Conservation (phyloP, 1,140 invertebrate genomes). For the Diabrotica virgifera region DNA sequence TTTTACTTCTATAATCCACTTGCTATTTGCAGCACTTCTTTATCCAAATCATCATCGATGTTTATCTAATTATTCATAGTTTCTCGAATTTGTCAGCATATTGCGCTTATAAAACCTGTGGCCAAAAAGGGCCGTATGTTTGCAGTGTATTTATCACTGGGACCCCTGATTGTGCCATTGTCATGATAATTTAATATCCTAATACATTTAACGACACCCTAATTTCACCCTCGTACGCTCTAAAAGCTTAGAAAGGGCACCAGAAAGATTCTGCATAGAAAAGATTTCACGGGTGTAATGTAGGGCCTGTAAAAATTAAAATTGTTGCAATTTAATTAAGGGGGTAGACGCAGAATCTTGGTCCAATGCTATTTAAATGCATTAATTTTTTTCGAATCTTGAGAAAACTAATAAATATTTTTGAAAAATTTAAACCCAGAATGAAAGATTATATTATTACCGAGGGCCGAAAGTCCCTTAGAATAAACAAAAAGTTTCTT, state of each 20-base stretch:
- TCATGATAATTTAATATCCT: conserved; percentile 52
- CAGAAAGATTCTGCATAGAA: neutral
- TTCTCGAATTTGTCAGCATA: conserved; percentile 47
- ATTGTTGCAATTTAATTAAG: too few relatives aligned
- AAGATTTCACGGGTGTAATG: conserved; percentile 10
- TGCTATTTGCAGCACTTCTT: neutral
- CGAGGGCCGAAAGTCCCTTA: too few relatives aligned
- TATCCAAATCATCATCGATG: conserved; percentile 15
- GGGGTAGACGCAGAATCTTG: too few relatives aligned
- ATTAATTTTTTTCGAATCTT: too few relatives aligned
- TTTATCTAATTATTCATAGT: conserved; percentile 48
- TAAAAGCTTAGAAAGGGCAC: conserved; percentile 14
- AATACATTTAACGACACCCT: conserved; percentile 51
- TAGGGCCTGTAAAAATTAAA: neutral
- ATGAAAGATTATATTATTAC: too few relatives aligned
- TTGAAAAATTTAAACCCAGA: too few relatives aligned
- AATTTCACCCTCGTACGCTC: conserved; percentile 40
- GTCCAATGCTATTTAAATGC: too few relatives aligned
- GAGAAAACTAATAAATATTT: too few relatives aligned
- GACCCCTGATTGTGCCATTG: conserved; percentile 48
- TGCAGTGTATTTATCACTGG: conserved; percentile 48
- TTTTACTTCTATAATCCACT: neutral
- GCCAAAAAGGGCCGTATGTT: conserved; percentile 49
- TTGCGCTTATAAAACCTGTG: conserved; percentile 48
- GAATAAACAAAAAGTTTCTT: too few relatives aligned